Evolutionary conservation across 2,888 invertebrate species (phyloP), one percentile per base, ranked within the genome.

Genomic region (Dichetophora obliterata): DNA sequence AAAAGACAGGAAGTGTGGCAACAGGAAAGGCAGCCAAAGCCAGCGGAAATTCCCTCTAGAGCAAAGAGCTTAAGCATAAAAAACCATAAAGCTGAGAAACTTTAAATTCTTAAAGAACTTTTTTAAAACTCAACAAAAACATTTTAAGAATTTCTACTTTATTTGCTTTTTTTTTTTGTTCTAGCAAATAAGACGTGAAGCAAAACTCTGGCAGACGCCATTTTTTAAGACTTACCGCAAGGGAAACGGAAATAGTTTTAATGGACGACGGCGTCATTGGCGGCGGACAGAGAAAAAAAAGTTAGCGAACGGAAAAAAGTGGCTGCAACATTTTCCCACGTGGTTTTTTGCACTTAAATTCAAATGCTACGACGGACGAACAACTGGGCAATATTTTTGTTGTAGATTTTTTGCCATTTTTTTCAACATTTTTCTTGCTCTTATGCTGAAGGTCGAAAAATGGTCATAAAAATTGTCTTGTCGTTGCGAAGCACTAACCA

Each of bases 391-490:
- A 14, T 27, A n/a, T 34, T 63, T 63, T 34, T 34, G 24, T 63
- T 14, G 63, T 31, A 31, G 14, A 68, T 34, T 54, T n/a, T 70
- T 54, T 50, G 27, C n/a, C 27, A 57, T 22, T 31, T 52, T 22
- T 52, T 31, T 43, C 27, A 50, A 52, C 31, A 14, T 57, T 14
- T 19, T n/a, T 59, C 24, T 22, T 22, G 19, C 19, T 19, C 22
- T 43, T 6, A 14, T 48, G 68, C 19, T 68, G 68, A 68, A 68
- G 43, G 68, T 68, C 68, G 50, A n/a, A 75, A 80, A 70, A 68
- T 68, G 68, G 48, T 24, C 68, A 68, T 68, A 68, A 68, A 68
- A 68, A 68, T 50, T 14, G 68, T 31, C n/a, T n/a, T 9, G 31
- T 8, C 63, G 27, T 27, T 31, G 54, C 54, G 9, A 1, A 59